Conservation (phyloP, 2,113 vertebrate species). For the Isurus oxyrinchus region DNA sequence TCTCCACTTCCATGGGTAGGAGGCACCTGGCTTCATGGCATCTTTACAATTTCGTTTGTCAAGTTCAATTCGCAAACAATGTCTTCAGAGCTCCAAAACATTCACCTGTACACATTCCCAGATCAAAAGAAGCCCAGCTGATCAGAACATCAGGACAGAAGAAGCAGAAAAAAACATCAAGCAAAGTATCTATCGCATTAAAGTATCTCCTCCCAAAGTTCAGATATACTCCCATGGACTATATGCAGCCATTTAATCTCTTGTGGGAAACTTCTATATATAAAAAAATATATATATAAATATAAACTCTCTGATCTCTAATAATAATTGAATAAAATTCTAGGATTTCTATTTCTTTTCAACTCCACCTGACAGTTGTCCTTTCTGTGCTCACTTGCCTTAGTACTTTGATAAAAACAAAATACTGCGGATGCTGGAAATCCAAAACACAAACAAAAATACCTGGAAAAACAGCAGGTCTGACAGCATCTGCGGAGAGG, state of each 20-base stretch:
- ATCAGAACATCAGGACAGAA: not conserved
- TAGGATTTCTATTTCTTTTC: not conserved
- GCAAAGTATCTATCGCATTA: not conserved
- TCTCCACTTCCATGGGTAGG: conserved; percentile 3
- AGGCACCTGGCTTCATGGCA: not conserved
- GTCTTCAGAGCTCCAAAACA: not conserved
- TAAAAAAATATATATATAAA: not conserved
- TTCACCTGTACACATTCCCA: not conserved
- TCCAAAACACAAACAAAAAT: too few species aligned
- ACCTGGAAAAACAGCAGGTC: too few species aligned
- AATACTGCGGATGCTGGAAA: too few species aligned
- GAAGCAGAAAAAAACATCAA: not conserved
- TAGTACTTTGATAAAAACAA: not conserved
- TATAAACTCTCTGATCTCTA: not conserved
- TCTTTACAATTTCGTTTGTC: not conserved
- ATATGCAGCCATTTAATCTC: not conserved
- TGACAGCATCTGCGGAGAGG: too few species aligned
- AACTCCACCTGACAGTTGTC: not conserved
- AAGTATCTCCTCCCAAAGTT: not conserved
- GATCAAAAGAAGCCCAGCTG: not conserved
- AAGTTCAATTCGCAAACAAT: not conserved
- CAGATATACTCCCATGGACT: not conserved
- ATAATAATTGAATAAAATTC: not conserved
- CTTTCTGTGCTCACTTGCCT: not conserved
- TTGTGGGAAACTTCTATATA: not conserved